phyloP scores from a whole-genome alignment of 2,888 invertebrate genomes.

The Paralinhomoeus sp. region DNA sequence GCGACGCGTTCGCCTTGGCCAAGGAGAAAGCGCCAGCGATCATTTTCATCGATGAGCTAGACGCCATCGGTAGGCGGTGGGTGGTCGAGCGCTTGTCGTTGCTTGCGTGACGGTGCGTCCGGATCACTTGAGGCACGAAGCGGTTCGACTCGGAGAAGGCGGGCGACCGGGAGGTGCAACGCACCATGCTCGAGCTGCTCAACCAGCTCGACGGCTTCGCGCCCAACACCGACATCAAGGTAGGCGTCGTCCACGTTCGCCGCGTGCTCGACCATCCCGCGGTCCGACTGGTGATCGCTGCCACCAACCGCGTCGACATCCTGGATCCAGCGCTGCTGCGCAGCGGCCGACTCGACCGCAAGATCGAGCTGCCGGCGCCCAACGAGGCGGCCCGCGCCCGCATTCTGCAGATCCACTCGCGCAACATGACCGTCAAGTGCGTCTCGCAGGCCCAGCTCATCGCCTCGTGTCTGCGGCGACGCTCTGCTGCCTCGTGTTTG shows the following conservation, averaged over 20 bases:
- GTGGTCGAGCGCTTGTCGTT: background rate
- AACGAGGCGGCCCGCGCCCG: slow-evolving; percentile 94
- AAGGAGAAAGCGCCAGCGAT: slow-evolving; percentile 98
- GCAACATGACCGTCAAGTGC: slow-evolving; percentile 81
- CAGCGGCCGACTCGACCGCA: slow-evolving; percentile 84
- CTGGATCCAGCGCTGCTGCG: slow-evolving; percentile 85
- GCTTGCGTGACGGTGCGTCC: no score
- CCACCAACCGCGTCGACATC: slow-evolving; percentile 94
- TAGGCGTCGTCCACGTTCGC: no score
- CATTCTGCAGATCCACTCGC: slow-evolving; percentile 56
- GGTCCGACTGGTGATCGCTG: slow-evolving; percentile 73
- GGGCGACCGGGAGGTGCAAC: slow-evolving; percentile 91
- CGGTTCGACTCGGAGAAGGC: slow-evolving; percentile 79
- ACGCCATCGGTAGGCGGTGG: slow-evolving; percentile 55
- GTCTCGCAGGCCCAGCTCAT: slow-evolving; percentile 6
- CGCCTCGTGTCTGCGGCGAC: background rate
- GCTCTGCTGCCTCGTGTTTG: slow-evolving; percentile 5
- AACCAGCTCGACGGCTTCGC: slow-evolving; percentile 99
- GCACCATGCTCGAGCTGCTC: no score
- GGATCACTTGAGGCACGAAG: slow-evolving; percentile 13
- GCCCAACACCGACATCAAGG: slow-evolving; percentile 90
- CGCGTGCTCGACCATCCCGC: no score
- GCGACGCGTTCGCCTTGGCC: slow-evolving; percentile 87
- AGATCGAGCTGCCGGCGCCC: slow-evolving; percentile 97
- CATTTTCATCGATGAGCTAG: slow-evolving; percentile 95